Evolutionary conservation across 2,888 invertebrate species (phyloP), one percentile per base, ranked within the genome.

Genomic region (Nasonovia ribisnigri): DNA sequence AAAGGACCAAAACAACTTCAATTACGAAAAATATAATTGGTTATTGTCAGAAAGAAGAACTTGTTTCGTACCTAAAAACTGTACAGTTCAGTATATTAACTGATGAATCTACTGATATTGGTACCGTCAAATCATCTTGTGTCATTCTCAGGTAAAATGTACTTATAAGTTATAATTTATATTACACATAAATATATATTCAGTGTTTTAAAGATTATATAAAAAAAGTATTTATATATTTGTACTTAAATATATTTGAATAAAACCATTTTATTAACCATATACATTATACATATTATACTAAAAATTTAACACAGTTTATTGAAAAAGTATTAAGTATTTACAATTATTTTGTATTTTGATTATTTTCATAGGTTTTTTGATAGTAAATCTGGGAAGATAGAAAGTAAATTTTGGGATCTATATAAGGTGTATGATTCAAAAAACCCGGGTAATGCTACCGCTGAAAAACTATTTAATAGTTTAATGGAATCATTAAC

Each of bases 91-190:
- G 90, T 67, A 94, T 95, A 42, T 77, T 95, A 24, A 95, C 95
- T 1, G 95, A 95, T 92, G 95, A 95, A 94, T 95, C 95, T 0
- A 95, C 95, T 0, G 95, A 95, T 91, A 95, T 95, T 84, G 60
- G 60, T 16, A 54, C 92, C 16, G 46, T 94, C 10, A 94, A 95
- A 94, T 94, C 93, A 3, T 60, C 95, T 3, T 95, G 95, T 95
- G 95, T 95, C 20, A 90, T 95, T 3, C 95, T 95, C 8, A 86
- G 95, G 24, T 95, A 94, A 88, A 88, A 54, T 88, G n/a, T 36
- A n/a, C n/a, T 42, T 84, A 36, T 84, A 84, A 84, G 42, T 43
- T 43, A 43, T 43, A 43, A 43, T 5, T 36, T 84, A 84, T 84
- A 84, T 36, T 36, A 84, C 84, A n/a, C 0, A 84, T 84, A 84